Evolutionary conservation across 2,113 vertebrate genomes (phyloP), one percentile per base, ranked within the genome.

Genomic region (Indicator indicator): DNA sequence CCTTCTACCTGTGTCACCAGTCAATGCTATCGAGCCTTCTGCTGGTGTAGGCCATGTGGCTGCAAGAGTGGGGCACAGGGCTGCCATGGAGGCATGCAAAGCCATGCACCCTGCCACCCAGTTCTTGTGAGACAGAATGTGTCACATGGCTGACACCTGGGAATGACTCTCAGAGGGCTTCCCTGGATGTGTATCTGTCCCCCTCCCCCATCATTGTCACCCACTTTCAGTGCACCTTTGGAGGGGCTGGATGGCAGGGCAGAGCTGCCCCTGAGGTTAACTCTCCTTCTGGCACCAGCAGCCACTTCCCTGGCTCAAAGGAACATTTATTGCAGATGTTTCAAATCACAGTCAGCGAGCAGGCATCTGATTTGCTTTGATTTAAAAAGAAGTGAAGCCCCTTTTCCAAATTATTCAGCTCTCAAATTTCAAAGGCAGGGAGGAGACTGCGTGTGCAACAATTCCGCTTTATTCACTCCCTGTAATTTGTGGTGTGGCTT

Each of bases 371-470:
- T 81, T 91, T 1, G 0, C 73, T 86, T 88, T 93, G 80, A 83
- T 83, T 93, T 89, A 90, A 86, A 88, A 88, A 83, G 79, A 36
- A 88, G 62, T 72, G 69, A 28, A 46, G 50, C 81, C 44, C 21
- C 83, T 90, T 71, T 84, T 78, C 83, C 10, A 2, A 91, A 95
- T 95, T 96, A 91, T 78, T 95, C 76, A 62, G 70, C 50, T 84
- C 86, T 91, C 83, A 55, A 0, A 81, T 95, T 93, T 95, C 94
- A 97, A 95, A 96, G 95, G 72, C 79, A 86, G 70, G 73, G 88
- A 93, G 63, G 91, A 95, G 79, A 75, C 73, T 2, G 8, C 3
- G 4, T 46, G 88, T 65, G 70, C 88, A 88, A 81, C 89, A 78
- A 46, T 48, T 70, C 83, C 74, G 82, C 88, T 95, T 95, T 93